phyloP scores from a whole-genome alignment of 2,888 invertebrate genomes.

The Ganaspis brasiliensis region DNA sequence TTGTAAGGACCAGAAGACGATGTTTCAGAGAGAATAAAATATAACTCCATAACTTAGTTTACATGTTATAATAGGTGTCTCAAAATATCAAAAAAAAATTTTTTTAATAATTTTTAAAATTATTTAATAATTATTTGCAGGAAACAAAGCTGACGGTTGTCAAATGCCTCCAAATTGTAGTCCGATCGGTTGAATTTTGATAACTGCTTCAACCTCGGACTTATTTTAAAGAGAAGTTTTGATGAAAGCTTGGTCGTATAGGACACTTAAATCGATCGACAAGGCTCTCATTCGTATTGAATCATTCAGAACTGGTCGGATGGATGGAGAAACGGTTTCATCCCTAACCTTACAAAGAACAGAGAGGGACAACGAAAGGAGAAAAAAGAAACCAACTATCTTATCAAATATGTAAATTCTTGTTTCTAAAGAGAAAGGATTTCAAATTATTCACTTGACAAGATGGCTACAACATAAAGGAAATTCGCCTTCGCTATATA shows the following conservation, averaged over 20 bases:
- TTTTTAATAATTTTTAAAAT: too few species aligned
- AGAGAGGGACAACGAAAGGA: not conserved
- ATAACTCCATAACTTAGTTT: too few species aligned
- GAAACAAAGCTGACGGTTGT: too few species aligned
- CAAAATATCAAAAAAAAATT: too few species aligned
- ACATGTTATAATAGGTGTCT: too few species aligned
- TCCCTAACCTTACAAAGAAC: not conserved
- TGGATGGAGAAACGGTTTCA: constrained; percentile 3
- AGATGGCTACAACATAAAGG: not conserved
- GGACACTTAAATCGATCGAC: constrained; percentile 32
- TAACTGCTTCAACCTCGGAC: not conserved
- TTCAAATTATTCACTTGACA: constrained; percentile 9
- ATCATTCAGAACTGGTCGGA: constrained; percentile 30
- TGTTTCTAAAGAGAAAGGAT: not conserved
- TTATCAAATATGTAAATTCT: constrained; percentile 8
- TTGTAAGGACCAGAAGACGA: too few species aligned
- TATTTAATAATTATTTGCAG: too few species aligned
- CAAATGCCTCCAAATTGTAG: too few species aligned
- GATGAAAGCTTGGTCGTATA: not conserved
- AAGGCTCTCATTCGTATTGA: constrained; percentile 23
- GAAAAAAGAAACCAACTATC: not conserved
- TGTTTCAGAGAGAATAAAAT: too few species aligned
- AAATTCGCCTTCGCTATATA: not conserved
- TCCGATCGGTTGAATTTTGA: not conserved
- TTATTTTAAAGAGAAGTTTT: not conserved